Evolutionary conservation across 2,888 invertebrate species (phyloP).

Genomic region (Autographa pulchrina): DNA sequence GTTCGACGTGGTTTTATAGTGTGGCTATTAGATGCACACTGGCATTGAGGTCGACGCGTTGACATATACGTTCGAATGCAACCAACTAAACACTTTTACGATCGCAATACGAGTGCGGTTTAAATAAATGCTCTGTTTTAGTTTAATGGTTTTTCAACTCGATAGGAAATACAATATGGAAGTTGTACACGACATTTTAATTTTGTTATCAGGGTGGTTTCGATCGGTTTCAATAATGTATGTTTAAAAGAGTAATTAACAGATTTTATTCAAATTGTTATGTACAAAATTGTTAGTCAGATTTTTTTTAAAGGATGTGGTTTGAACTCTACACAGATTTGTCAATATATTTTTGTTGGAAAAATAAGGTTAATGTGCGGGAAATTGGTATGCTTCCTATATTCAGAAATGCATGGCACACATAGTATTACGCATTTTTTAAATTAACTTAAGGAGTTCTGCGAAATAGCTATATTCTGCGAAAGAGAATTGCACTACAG

Average conservation of each 20-base stretch:
- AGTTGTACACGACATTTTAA: neutral
- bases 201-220: neutral
- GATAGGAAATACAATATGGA: neutral
- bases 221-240: neutral
- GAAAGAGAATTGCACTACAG: conserved; percentile 19
- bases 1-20: neutral
- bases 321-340: too few relatives aligned
- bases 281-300: too few relatives aligned
- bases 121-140: neutral
- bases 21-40: neutral
- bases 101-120: conserved; percentile 4
- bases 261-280: too few relatives aligned
- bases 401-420: neutral
- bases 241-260: too few relatives aligned
- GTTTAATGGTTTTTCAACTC: neutral
- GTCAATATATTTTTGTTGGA: too few relatives aligned
- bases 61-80: conserved; percentile 1
- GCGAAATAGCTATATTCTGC: conserved; percentile 15
- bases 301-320: too few relatives aligned
- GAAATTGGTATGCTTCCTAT: too few relatives aligned
- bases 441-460: neutral
- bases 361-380: too few relatives aligned
- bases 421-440: neutral
- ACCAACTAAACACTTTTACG: conserved; percentile 1
- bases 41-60: too few relatives aligned